Evolutionary conservation across 2,113 vertebrate species (phyloP).

Genomic region (Salvelinus sp.): DNA sequence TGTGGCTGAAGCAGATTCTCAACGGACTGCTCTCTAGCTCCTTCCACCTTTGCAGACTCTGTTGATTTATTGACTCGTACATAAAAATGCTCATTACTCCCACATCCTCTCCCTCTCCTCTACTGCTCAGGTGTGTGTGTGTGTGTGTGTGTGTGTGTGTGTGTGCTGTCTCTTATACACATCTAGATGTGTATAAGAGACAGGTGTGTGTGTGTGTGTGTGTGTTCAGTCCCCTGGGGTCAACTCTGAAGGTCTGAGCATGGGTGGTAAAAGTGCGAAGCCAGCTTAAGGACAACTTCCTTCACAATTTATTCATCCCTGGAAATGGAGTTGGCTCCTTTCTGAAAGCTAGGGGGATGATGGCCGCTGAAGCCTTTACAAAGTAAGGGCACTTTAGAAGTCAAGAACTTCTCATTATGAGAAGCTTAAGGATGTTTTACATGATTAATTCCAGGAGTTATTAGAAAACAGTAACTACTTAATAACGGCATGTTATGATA

Average conservation of each 20-base stretch:
- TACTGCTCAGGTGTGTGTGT: neutral
- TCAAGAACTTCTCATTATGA: too few relatives aligned
- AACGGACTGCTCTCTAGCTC: constrained; percentile 36
- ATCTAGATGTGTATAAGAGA: too few relatives aligned
- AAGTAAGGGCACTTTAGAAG: too few relatives aligned
- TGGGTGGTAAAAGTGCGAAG: constrained; percentile 46
- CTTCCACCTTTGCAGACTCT: constrained; percentile 46
- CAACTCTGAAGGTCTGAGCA: constrained; percentile 50
- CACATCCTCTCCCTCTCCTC: constrained; percentile 42
- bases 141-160: constrained; percentile 13
- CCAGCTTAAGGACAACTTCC: constrained; percentile 39
- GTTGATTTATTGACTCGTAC: constrained; percentile 80
- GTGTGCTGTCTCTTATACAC: too few relatives aligned
- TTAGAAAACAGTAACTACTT: too few relatives aligned
- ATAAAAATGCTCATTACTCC: constrained; percentile 76
- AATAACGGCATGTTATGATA: too few relatives aligned
- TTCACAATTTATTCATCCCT: constrained; percentile 6
- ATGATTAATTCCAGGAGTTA: too few relatives aligned
- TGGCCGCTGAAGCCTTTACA: too few relatives aligned
- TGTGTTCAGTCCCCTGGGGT: constrained; percentile 55
- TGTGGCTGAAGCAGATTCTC: constrained; percentile 66
- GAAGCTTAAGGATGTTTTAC: too few relatives aligned
- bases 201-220: neutral
- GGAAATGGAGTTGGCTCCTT: constrained; percentile 5
- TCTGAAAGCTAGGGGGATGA: neutral